Base-by-base conservation (phyloP, 2,888 invertebrate genomes). In the Trachelus tabidus region DNA sequence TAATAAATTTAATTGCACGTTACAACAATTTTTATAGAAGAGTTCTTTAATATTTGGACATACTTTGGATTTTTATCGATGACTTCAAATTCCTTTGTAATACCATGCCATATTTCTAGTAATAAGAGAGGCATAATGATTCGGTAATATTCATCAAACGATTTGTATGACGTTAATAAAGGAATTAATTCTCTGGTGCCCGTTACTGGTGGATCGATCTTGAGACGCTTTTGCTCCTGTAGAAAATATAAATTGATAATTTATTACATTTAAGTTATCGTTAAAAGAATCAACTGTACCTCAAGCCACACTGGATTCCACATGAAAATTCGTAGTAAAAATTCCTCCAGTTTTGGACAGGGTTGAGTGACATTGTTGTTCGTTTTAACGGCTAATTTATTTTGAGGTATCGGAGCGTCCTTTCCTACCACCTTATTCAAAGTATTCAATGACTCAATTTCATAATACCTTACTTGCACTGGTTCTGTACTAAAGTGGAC, bases 291-390 rank as follows among this genome's bases (percentile, higher is more conserved):
- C 73, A 33, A 34, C 33, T 80, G 82, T 82, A 89, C 89, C 80
- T 93, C 90, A 3, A 96, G 87, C 96, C 95, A 96, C 35, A 93
- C 92, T 12, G 95, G 94, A 85, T 94, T 94, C 96, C 96, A 96
- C 2, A 77, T 85, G 9, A 95, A 92, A 81, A 96, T 93, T 81
- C 93, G 92, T 81, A 93, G 91, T 35, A 94, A 89, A 15, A 94
- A 93, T 73, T 93, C 91, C 81, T 91, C 88, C 11, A 87, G 75
- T 75, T 82, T 87, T 23, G 85, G 84, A 40, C 80, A 80, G 11
- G 77, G 74, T 83, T 92, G 88, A 73, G 90, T 84, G 69, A 68
- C 31, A 68, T 31, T 75, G 12, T 12, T 34, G 30, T 68, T 56
- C 30, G 73, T 79, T 12, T 33, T 34, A 23, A 12, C 35, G 1